Evolutionary conservation across 2,113 vertebrate genomes (phyloP), one percentile per base, ranked within the genome.

Genomic region (Hiodon tergisus): DNA sequence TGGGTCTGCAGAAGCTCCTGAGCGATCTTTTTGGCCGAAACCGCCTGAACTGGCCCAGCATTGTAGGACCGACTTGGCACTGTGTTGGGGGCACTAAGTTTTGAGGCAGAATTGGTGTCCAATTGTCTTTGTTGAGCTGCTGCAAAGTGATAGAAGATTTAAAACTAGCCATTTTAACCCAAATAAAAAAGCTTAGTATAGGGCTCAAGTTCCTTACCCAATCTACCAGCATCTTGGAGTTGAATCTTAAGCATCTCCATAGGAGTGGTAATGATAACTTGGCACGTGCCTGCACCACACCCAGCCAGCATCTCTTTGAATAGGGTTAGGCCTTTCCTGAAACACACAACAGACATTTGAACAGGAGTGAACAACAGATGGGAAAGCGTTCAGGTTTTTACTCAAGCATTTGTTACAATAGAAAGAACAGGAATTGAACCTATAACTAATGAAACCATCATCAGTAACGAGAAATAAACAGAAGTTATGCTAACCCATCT

Each of bases 191-290:
- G 57, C 5, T n/a, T 4, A 11, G 52, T 14, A 60, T 47, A 59
- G 0, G 51, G 0, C 0, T 2, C 10, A 11, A 17, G 11, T 52
- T 4, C 3, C 76, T 84, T 75, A 93, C 93, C 86, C 3, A 94
- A 70, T 81, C 93, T 86, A 55, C 93, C 93, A 7, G 93, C 93
- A 74, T 94, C 93, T 79, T 94, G 93, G 0, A 94, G 80, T 81
- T 93, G 92, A 60, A 94, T 94, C 84, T 94, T 94, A 3, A 94
- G 89, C 93, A 94, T 94, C 76, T 94, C 93, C 93, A 93, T 94
- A 4, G 93, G 93, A 14, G 92, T 93, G 17, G 93, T 94, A 68
- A 94, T 67, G 67, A 94, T 62, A 8, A 93, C 93, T 72, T 93
- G 92, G 61, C 91, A 93, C 83, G 90, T 91, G 76, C 93, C 93